phyloP scores from a whole-genome alignment of 1,140 invertebrate genomes.

The Ericerus pela region DNA sequence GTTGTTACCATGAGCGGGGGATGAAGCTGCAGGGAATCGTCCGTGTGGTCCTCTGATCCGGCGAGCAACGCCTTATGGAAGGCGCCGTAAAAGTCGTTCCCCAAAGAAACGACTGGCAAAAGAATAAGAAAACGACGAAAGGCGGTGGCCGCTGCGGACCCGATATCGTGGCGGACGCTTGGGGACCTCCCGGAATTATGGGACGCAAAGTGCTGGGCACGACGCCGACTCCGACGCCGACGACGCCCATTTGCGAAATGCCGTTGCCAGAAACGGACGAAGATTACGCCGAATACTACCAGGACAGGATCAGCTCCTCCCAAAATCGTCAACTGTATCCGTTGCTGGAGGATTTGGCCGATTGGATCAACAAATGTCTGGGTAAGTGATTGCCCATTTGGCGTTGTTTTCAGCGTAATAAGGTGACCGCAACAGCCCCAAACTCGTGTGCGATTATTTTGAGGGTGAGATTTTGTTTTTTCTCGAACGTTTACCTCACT shows the following conservation, averaged over 20 bases:
- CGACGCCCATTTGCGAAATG: conserved; percentile 28
- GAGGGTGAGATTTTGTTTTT: no score
- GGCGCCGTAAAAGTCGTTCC: background rate
- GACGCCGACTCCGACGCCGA: background rate
- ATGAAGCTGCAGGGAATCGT: conserved; percentile 6
- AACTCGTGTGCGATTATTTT: no score
- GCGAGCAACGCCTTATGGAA: conserved; percentile 1
- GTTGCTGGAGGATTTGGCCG: conserved; percentile 66
- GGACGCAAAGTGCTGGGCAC: background rate
- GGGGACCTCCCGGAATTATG: background rate
- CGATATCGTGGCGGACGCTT: background rate
- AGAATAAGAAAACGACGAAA: no score
- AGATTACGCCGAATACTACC: conserved; percentile 53
- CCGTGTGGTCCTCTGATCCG: background rate
- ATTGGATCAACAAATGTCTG: conserved; percentile 70
- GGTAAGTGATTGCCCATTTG: conserved; percentile 54
- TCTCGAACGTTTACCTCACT: no score
- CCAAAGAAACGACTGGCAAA: background rate
- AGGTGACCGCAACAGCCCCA: no score
- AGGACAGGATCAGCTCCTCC: conserved; percentile 54
- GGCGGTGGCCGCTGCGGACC: background rate
- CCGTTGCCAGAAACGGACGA: conserved; percentile 44
- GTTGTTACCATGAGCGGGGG: conserved; percentile 1
- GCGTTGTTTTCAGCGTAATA: no score
- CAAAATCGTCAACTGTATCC: conserved; percentile 64